Conservation (phyloP, 2,797 vertebrate genomes). For the Limosa lapponica region DNA sequence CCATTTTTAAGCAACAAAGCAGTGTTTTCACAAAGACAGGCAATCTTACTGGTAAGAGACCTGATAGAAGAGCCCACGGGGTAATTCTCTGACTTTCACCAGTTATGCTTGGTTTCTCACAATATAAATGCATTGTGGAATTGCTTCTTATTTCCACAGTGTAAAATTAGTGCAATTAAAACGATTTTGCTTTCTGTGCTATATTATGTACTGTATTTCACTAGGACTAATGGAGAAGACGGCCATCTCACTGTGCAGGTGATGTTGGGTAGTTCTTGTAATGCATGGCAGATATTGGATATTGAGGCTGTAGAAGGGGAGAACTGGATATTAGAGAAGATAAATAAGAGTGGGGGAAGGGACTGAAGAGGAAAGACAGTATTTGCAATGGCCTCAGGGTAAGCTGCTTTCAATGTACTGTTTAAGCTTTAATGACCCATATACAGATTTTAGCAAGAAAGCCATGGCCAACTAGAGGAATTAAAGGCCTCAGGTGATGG, state of each 20-base stretch:
- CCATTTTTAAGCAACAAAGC: not conserved
- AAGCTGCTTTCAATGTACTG: not conserved
- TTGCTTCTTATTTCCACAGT: not conserved
- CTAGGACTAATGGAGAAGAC: not conserved
- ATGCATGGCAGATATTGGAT: not conserved
- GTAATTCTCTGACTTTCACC: not conserved
- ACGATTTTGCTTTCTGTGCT: not conserved
- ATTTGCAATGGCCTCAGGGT: not conserved
- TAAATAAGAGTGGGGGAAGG: not conserved
- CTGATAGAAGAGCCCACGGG: not conserved
- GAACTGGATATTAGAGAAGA: not conserved
- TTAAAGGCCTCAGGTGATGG: not conserved
- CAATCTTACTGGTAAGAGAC: not conserved
- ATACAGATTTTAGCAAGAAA: not conserved
- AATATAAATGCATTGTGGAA: not conserved
- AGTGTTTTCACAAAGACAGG: not conserved
- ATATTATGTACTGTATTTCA: not conserved
- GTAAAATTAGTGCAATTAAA: not conserved
- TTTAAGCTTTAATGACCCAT: conserved; percentile 47
- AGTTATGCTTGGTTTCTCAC: not conserved
- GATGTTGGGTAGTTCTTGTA: not conserved
- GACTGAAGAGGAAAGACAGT: not conserved
- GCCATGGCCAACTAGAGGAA: not conserved
- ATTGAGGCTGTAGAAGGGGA: not conserved
- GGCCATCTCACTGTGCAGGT: not conserved